Evolutionary conservation across 2,113 vertebrate species (phyloP), one percentile per base, ranked within the genome.

Genomic region (Prochilodus magdalenae): DNA sequence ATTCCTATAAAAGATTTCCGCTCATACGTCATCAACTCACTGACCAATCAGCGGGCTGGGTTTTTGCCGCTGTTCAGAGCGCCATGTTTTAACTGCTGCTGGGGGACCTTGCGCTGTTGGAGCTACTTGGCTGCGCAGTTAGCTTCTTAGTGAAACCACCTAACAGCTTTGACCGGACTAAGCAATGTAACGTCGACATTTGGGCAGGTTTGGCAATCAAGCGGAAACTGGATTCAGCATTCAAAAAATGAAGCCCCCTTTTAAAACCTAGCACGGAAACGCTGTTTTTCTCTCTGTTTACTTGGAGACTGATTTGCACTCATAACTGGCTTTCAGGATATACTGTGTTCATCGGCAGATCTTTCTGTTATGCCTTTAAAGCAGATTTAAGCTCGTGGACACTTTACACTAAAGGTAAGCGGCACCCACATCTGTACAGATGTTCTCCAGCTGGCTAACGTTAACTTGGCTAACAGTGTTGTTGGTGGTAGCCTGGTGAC

Each of bases 31-130:
- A 59, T 26, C 47, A 20, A 0, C 36, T 16, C n/a, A 16, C 20
- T 18, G 40, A 47, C 87, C 87, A 88, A 86, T 88, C 71, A 84
- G 80, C 75, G 26, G 8, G 0, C 29, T 10, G 59, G 15, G 29
- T 36, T 69, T 86, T 92, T 91, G 89, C 88, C 92, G 93, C 92
- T 91, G 89, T 73, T 84, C 57, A 29, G 73, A 86, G 90, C 93
- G 93, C 90, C 92, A 91, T 77, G 89, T 93, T 94, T 94, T 86
- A 92, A 94, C 30, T 26, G 26, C 27, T 36, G 36, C 27, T 5
- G 72, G 49, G 55, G 69, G 33, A 55, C 1, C 18, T 14, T 16
- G 15, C 16, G 15, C 49, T 1, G 49, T 18, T 18, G 16, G 14
- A 55, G 53, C 53, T 51, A 7, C 24, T 47, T 22, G 7, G 8